Conservation (phyloP, 2,888 invertebrate species). For the Scaptomyza caliginosa region DNA sequence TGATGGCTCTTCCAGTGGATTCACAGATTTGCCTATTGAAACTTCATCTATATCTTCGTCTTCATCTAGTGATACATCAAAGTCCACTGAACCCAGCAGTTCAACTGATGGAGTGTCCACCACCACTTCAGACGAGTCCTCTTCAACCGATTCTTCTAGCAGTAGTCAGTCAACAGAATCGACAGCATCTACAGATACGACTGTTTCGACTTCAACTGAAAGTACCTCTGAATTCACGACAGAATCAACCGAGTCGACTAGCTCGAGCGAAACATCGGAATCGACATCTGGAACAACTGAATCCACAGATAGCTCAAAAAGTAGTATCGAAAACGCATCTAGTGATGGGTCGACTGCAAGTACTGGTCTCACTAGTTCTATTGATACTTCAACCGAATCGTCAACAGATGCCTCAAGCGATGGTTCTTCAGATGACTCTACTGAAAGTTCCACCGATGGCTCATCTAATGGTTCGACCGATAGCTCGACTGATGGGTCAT, state of each 20-base stretch:
- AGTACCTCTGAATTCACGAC: constrained; percentile 47
- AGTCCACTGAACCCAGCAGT: constrained; percentile 27
- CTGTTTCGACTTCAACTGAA: constrained; percentile 45
- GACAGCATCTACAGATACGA: constrained; percentile 38
- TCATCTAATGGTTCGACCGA: constrained; percentile 34
- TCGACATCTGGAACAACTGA: constrained; percentile 19
- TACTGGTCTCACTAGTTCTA: not conserved
- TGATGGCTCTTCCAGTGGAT: constrained; percentile 21
- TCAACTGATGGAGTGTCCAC: constrained; percentile 46
- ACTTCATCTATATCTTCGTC: constrained; percentile 28
- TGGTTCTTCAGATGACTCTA: not conserved
- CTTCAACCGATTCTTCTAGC: constrained; percentile 38
- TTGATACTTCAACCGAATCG: not conserved
- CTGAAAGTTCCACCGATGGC: constrained; percentile 11
- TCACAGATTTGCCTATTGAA: constrained; percentile 21
- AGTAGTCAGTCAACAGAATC: constrained; percentile 33
- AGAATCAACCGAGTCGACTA: constrained; percentile 52
- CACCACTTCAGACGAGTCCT: constrained; percentile 38
- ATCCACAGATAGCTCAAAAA: constrained; percentile 23
- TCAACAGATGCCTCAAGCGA: not conserved
- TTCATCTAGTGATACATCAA: constrained; percentile 24
- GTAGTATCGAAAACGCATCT: constrained; percentile 10
- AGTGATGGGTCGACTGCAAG: constrained; percentile 16
- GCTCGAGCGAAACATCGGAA: constrained; percentile 23
- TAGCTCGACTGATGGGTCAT: constrained; percentile 10